Evolutionary conservation across 2,797 vertebrate species (phyloP).

Genomic region (Typhlichthys eigenmanni): DNA sequence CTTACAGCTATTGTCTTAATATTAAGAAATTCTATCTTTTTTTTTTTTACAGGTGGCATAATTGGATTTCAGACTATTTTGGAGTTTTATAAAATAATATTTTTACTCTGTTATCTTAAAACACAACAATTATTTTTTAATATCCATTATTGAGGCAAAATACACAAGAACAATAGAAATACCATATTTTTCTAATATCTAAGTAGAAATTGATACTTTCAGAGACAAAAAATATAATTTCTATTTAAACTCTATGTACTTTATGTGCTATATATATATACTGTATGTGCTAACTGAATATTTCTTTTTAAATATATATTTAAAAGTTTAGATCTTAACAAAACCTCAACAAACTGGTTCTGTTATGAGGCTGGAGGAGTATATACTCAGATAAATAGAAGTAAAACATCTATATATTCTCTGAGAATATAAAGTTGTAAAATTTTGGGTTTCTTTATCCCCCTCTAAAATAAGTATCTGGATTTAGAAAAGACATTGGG

Average conservation of each 20-base stretch:
- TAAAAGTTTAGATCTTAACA: slow-evolving; percentile 43
- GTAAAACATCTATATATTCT: no score
- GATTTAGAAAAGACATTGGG: no score
- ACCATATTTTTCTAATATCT: slow-evolving; percentile 21
- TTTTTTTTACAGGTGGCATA: slow-evolving; percentile 31
- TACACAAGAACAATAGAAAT: slow-evolving; percentile 22
- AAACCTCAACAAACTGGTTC: slow-evolving; percentile 24
- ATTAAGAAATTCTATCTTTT: slow-evolving; percentile 19
- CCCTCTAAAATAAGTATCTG: no score
- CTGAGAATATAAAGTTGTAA: no score
- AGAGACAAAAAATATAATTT: no score
- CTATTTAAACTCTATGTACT: no score
- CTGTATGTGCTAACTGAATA: not conserved
- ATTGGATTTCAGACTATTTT: slow-evolving; percentile 17
- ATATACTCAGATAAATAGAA: no score
- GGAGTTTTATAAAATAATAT: slow-evolving; percentile 15
- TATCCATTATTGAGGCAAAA: slow-evolving; percentile 19
- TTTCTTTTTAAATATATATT: slow-evolving; percentile 34
- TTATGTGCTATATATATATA: no score
- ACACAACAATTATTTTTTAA: slow-evolving; percentile 23
- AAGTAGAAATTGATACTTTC: slow-evolving; percentile 28
- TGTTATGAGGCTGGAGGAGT: no score
- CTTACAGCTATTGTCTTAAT: slow-evolving; percentile 66
- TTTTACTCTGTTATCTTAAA: slow-evolving; percentile 11
- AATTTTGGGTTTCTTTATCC: no score